Percentiles rank a stretch among this genome's conserved stretches.
phyloP scores from a whole-genome alignment of 2,888 invertebrate genomes.

The Cephalotes varians region DNA sequence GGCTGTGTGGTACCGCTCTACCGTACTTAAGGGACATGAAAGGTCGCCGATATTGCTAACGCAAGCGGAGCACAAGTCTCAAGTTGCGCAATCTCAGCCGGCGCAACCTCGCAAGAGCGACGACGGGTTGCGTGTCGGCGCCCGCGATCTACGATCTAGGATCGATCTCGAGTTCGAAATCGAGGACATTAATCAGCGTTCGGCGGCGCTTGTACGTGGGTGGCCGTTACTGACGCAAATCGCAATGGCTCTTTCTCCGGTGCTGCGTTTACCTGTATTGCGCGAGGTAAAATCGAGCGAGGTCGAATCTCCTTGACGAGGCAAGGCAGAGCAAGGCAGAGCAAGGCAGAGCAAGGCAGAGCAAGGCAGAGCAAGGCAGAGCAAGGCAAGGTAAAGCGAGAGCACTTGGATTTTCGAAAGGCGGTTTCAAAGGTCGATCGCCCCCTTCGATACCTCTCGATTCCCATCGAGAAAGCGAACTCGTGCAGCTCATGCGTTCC shows the following conservation, averaged over 20 bases:
- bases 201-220: constrained; percentile 68
- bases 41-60: constrained; percentile 55
- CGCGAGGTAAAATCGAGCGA: constrained; percentile 72
- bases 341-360: constrained; percentile 6
- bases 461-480: constrained; percentile 67
- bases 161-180: constrained; percentile 70
- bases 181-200: constrained; percentile 75
- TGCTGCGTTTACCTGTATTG: constrained; percentile 52
- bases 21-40: constrained; percentile 58
- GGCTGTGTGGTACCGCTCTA: constrained; percentile 12
- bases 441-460: constrained; percentile 60
- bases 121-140: constrained; percentile 68
- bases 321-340: constrained; percentile 33
- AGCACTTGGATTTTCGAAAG: constrained; percentile 72
- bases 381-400: constrained; percentile 21
- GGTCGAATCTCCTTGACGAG: constrained; percentile 67
- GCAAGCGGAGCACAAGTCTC: constrained; percentile 47
- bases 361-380: constrained; percentile 18
- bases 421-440: constrained; percentile 73
- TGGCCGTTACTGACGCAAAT: constrained; percentile 75
- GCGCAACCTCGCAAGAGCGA: constrained; percentile 65
- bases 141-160: constrained; percentile 67
- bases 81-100: constrained; percentile 65
- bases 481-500: constrained; percentile 28
- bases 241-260: constrained; percentile 64